phyloP scores from a whole-genome alignment of 2,888 invertebrate genomes.

The Gandaritis pyraliata region DNA sequence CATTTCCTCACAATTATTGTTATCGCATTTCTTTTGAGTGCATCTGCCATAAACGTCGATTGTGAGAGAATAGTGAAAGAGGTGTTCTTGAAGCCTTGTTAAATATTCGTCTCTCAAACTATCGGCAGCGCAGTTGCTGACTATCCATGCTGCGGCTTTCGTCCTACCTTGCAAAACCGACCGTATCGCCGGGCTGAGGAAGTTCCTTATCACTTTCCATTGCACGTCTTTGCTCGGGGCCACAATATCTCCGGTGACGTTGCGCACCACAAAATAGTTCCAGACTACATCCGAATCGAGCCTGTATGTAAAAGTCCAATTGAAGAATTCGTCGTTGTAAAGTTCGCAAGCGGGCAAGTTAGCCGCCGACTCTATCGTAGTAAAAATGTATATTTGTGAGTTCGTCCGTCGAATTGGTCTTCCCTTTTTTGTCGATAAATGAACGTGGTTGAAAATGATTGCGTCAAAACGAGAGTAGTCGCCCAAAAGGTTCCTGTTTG shows the following conservation, averaged over 20 bases:
- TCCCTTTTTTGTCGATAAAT: constrained; percentile 34
- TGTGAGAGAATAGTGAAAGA: constrained; percentile 56
- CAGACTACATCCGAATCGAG: constrained; percentile 64
- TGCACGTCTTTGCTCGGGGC: constrained; percentile 52
- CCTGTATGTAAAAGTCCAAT: constrained; percentile 66
- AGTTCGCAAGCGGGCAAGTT: constrained; percentile 57
- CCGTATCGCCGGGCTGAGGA: constrained; percentile 45
- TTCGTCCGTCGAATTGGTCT: constrained; percentile 45
- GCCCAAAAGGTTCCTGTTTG: constrained; percentile 46
- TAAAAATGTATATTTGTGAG: constrained; percentile 58
- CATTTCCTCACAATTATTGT: constrained; percentile 50
- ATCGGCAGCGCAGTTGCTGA: constrained; percentile 53
- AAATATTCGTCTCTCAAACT: constrained; percentile 56
- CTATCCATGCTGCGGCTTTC: constrained; percentile 63
- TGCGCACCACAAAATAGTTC: constrained; percentile 58
- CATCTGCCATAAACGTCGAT: constrained; percentile 62
- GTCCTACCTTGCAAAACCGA: constrained; percentile 51
- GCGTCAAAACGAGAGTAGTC: constrained; percentile 55
- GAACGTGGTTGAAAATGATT: constrained; percentile 51
- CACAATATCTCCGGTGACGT: constrained; percentile 48
- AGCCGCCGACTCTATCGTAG: constrained; percentile 54
- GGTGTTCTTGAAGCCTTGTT: constrained; percentile 55
- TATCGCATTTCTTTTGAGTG: constrained; percentile 47
- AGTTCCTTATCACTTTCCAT: constrained; percentile 45
- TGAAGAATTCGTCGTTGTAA: constrained; percentile 60